Percentiles rank a stretch among this genome's conserved stretches.
phyloP scores from a whole-genome alignment of 2,113 vertebrate species.

The Caretta caretta region DNA sequence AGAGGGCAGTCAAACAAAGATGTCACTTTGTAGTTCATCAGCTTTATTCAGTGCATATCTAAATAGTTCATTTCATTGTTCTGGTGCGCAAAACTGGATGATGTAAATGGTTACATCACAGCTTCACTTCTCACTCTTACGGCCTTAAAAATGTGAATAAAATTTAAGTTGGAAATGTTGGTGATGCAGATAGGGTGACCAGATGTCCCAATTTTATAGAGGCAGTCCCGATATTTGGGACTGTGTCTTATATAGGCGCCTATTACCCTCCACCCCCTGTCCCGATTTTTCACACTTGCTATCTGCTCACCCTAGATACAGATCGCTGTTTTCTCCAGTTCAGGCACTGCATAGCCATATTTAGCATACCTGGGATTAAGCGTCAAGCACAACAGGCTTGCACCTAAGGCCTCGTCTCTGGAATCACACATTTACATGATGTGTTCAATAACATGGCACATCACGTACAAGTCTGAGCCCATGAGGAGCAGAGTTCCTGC shows the following conservation, averaged over 20 bases:
- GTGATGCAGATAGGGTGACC: neutral
- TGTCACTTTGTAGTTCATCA: neutral
- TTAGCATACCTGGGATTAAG: neutral
- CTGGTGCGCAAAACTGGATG: neutral
- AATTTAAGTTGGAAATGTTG: constrained; percentile 8
- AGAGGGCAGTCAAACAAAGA: neutral
- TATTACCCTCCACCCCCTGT: no score
- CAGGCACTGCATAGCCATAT: neutral
- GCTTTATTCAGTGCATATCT: neutral
- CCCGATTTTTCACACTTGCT: no score
- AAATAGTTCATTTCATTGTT: neutral
- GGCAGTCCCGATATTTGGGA: no score
- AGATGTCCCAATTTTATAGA: no score
- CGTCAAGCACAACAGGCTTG: neutral
- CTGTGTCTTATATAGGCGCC: no score
- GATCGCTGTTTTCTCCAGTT: constrained; percentile 12
- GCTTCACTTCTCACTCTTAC: neutral
- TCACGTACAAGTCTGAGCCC: constrained; percentile 21
- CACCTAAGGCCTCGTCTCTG: neutral
- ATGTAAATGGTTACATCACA: neutral
- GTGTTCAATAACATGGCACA: accelerated
- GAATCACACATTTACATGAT: constrained; percentile 1
- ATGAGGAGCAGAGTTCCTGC: constrained; percentile 33
- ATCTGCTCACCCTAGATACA: neutral
- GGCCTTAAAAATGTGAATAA: constrained; percentile 3